Percentiles rank a stretch among this genome's conserved stretches.
Evolutionary conservation across 2,888 invertebrate genomes (phyloP).

Genomic region (Sarcophaga carnaria): DNA sequence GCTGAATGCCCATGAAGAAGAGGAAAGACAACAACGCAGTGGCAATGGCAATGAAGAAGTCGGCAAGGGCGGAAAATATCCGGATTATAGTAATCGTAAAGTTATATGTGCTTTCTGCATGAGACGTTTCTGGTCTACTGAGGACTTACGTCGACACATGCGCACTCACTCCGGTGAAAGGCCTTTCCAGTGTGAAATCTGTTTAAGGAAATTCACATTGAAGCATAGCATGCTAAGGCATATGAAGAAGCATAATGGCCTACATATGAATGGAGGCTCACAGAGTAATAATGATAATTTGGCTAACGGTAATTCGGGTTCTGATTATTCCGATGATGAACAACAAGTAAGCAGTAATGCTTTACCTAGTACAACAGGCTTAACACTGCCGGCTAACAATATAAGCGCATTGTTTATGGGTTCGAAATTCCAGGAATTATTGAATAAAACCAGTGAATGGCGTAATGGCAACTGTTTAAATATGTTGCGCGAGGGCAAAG

Average conservation of each 20-base stretch:
- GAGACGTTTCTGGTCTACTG: slow-evolving; percentile 96
- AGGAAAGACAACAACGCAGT: slow-evolving; percentile 84
- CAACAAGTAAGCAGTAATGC: slow-evolving; percentile 74
- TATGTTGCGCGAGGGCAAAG: slow-evolving; percentile 77
- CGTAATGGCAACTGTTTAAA: slow-evolving; percentile 73
- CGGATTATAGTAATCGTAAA: slow-evolving; percentile 93
- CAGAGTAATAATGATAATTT: slow-evolving; percentile 71
- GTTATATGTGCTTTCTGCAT: slow-evolving; percentile 96
- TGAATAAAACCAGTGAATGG: slow-evolving; percentile 79
- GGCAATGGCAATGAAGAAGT: slow-evolving; percentile 84
- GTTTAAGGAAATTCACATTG: slow-evolving; percentile 92
- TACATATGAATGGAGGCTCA: slow-evolving; percentile 80
- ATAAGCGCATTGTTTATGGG: slow-evolving; percentile 72
- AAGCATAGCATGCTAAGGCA: slow-evolving; percentile 98
- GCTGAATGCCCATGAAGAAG: slow-evolving; percentile 81
- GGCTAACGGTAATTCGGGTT: slow-evolving; percentile 76
- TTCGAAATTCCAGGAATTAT: slow-evolving; percentile 78
- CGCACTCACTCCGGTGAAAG: slow-evolving; percentile 95
- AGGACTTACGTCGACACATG: slow-evolving; percentile 96
- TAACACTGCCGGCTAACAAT: slow-evolving; percentile 56
- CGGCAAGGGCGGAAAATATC: slow-evolving; percentile 86
- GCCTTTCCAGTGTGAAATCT: slow-evolving; percentile 95
- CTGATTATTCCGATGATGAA: slow-evolving; percentile 82
- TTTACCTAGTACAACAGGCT: slow-evolving; percentile 66
- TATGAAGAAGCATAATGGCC: slow-evolving; percentile 91